A percentile compares a stretch with the other conserved stretches of the same genome.
Conservation (phyloP, 2,797 vertebrate species). For the Megalops cyprinoides region DNA sequence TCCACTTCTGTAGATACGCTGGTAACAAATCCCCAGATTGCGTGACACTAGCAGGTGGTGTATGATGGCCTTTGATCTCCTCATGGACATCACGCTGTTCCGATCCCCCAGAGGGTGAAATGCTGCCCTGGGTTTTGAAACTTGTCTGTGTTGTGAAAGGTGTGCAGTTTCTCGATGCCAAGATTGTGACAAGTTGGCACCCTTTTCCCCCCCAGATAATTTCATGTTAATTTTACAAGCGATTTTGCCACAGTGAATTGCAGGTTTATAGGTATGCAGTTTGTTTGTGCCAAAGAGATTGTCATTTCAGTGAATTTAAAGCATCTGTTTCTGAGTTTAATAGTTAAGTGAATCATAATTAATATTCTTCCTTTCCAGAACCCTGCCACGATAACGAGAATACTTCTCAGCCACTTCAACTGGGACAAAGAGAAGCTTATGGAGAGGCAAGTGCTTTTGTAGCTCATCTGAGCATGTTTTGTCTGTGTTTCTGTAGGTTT, state of each 20-base stretch:
- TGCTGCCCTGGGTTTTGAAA: no score
- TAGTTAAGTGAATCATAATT: slow-evolving; percentile 26
- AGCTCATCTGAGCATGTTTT: background rate
- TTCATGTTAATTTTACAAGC: background rate
- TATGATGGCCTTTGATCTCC: no score
- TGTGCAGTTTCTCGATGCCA: background rate
- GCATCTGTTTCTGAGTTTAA: background rate
- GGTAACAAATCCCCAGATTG: no score
- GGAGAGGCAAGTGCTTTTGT: slow-evolving; percentile 85
- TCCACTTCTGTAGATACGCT: no score
- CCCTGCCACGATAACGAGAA: slow-evolving; percentile 98
- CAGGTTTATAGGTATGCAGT: background rate
- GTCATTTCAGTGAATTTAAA: background rate
- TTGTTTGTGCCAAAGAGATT: background rate
- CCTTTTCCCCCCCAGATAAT: background rate
- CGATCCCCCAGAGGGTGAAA: no score
- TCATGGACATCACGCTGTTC: no score
- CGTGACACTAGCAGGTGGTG: no score
- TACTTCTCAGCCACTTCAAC: slow-evolving; percentile 99
- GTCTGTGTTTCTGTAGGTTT: slow-evolving; percentile 2
- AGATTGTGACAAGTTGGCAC: background rate
- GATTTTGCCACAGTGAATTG: background rate
- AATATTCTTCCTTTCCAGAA: slow-evolving; percentile 76
- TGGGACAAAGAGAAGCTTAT: slow-evolving; percentile 99
- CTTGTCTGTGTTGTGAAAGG: background rate